phyloP scores from a whole-genome alignment of 2,797 vertebrate genomes.

The Gymnothorax reevesii region DNA sequence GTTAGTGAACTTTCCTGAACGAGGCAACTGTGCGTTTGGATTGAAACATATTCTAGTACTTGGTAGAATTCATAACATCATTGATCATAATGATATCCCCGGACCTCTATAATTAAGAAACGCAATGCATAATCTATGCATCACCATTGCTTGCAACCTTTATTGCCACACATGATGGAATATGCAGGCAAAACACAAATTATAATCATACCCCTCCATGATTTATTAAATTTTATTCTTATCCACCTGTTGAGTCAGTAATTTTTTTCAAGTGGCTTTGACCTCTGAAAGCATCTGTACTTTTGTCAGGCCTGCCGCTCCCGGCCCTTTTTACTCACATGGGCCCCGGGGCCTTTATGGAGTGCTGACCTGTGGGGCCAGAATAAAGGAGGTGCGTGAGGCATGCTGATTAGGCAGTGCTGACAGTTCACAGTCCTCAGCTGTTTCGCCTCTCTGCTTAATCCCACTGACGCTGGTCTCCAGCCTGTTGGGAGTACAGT shows the following conservation, averaged over 20 bases:
- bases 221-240: not conserved
- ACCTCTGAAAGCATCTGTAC: conserved; percentile 49
- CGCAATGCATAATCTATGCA: no score
- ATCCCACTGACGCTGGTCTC: conserved; percentile 55
- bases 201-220: not conserved
- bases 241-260: conserved; percentile 65
- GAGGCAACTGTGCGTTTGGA: no score
- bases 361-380: conserved; percentile 55
- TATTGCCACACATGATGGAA: not conserved
- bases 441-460: conserved; percentile 72
- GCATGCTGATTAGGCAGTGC: conserved; percentile 66
- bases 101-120: no score
- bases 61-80: no score
- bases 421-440: conserved; percentile 65
- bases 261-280: conserved; percentile 64
- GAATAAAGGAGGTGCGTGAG: conserved; percentile 46
- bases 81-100: no score
- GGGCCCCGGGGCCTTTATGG: conserved; percentile 61
- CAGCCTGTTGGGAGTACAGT: not conserved
- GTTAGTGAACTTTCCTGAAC: no score
- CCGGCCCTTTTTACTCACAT: conserved; percentile 60
- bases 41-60: no score
- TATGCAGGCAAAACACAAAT: not conserved
- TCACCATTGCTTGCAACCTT: no score
- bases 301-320: conserved; percentile 10